These are phyloP conservation scores for Lypha dubia DNA, from an alignment of 2,888 invertebrate genomes.

Conservation along the genomic window DNA sequence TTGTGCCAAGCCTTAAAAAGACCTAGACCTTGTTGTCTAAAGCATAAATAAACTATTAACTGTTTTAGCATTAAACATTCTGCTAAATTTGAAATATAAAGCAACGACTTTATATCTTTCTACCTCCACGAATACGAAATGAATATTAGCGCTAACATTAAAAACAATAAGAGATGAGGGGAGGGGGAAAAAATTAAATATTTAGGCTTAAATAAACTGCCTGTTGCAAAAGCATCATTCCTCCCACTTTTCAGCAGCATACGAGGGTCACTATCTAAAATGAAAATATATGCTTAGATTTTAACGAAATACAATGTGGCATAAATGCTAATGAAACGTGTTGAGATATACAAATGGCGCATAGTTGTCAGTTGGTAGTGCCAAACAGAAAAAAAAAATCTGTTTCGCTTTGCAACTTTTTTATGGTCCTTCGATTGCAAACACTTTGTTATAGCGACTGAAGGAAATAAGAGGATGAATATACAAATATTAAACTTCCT, in stretches of 20 bases:
- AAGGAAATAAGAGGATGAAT: too few species aligned
- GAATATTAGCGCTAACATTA: constrained; percentile 2
- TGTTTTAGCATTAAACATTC: constrained; percentile 5
- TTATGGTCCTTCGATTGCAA: too few species aligned
- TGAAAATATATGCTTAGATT: too few species aligned
- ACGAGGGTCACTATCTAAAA: constrained; percentile 5
- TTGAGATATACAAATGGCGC: too few species aligned
- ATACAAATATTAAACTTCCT: too few species aligned
- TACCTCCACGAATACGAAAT: constrained; percentile 17
- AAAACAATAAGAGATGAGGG: constrained; percentile 1
- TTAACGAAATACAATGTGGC: too few species aligned
- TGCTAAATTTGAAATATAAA: constrained; percentile 23
- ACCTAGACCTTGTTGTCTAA: constrained; percentile 55
- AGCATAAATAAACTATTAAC: constrained; percentile 32
- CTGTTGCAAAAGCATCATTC: constrained; percentile 25
- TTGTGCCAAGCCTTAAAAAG: constrained; percentile 36
- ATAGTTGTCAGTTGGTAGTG: too few species aligned
- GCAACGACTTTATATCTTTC: constrained; percentile 10
- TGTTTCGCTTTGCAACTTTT: too few species aligned
- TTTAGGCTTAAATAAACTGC: constrained; percentile 28
- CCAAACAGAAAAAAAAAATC: too few species aligned
- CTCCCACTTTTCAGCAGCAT: constrained; percentile 44
- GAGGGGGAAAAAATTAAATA: neutral
- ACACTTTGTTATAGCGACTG: too few species aligned
- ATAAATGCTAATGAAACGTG: too few species aligned